phyloP scores from a whole-genome alignment of 2,888 invertebrate genomes.

The Copidosoma aretas region DNA sequence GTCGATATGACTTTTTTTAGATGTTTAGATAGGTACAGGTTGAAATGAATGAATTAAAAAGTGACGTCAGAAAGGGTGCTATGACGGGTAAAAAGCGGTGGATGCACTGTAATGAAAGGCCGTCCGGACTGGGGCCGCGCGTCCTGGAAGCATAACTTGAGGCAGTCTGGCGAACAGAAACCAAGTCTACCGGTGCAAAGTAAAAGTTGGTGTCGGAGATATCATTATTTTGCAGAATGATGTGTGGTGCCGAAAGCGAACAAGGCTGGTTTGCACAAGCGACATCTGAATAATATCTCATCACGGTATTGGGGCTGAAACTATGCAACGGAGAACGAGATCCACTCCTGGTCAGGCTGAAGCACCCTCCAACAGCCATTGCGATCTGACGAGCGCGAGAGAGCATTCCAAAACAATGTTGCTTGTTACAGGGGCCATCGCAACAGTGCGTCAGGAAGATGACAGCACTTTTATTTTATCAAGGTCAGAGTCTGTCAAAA shows the following conservation, averaged over 20 bases:
- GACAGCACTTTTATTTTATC: not conserved
- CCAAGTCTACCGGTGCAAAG: too few species aligned
- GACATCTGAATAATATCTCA: not conserved
- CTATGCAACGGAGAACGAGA: not conserved
- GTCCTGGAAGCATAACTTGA: not conserved
- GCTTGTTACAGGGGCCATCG: not conserved
- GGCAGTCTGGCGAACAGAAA: not conserved
- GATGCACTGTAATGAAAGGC: not conserved
- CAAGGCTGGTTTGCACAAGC: not conserved
- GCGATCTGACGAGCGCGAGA: not conserved
- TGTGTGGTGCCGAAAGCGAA: too few species aligned
- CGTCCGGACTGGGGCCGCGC: not conserved
- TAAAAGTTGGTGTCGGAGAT: not conserved
- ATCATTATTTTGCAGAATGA: not conserved
- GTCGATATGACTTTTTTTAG: slow-evolving; percentile 1
- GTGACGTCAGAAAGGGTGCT: not conserved
- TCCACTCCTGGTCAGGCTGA: not conserved
- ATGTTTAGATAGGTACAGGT: not conserved
- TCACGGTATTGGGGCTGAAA: not conserved
- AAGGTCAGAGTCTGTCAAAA: too few species aligned
- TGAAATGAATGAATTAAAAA: not conserved
- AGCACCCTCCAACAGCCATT: not conserved
- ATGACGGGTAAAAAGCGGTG: not conserved
- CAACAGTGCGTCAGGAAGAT: not conserved
- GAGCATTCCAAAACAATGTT: not conserved